Evolutionary conservation across 2,888 invertebrate genomes (phyloP).

Genomic region (Chloroclysta siterata): DNA sequence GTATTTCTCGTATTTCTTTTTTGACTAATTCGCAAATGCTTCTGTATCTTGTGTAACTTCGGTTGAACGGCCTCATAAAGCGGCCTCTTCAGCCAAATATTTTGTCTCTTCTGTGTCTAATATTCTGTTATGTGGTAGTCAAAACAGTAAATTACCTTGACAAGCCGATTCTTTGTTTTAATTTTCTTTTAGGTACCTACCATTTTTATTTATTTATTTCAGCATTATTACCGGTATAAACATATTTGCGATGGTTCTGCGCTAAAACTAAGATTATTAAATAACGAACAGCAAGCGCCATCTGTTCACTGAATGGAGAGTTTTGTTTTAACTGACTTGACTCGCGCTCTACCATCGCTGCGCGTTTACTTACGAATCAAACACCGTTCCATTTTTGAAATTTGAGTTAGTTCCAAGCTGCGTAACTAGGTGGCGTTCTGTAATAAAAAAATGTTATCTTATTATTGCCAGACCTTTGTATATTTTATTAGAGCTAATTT

Average conservation of each 20-base stretch:
- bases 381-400: constrained; percentile 9
- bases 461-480: too few relatives aligned
- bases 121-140: constrained; percentile 46
- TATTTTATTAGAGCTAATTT: too few relatives aligned
- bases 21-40: constrained; percentile 22
- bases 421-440: constrained; percentile 27
- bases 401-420: constrained; percentile 19
- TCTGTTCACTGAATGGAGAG: constrained; percentile 30
- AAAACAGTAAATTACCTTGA: background rate
- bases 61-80: constrained; percentile 74
- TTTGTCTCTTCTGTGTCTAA: constrained; percentile 47
- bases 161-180: background rate
- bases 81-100: constrained; percentile 60
- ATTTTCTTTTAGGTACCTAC: background rate
- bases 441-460: background rate
- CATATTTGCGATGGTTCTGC: background rate
- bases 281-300: constrained; percentile 35
- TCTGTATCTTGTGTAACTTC: constrained; percentile 31
- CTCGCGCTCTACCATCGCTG: constrained; percentile 4
- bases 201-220: background rate
- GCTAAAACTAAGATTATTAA: background rate
- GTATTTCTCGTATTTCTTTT: constrained; percentile 18
- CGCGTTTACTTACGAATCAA: constrained; percentile 6
- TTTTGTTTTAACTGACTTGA: constrained; percentile 11
- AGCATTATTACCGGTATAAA: background rate